phyloP scores from a whole-genome alignment of 2,113 vertebrate species.

The Oncorhynchus clarkii region DNA sequence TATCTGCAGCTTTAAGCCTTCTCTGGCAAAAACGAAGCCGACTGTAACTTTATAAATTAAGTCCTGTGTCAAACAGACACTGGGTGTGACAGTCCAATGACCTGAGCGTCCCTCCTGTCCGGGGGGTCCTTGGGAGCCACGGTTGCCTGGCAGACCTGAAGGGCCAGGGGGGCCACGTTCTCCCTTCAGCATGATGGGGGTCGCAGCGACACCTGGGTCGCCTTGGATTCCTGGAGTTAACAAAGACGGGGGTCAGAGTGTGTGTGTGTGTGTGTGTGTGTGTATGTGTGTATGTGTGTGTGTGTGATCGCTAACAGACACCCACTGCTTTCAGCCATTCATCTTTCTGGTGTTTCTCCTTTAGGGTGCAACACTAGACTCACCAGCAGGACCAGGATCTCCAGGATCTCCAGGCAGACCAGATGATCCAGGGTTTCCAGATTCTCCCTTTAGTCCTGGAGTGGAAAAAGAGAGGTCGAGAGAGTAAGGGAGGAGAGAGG shows the following conservation, averaged over 20 bases:
- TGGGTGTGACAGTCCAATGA: conserved; percentile 39
- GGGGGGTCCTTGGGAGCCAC: conserved; percentile 76
- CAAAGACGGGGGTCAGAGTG: conserved; percentile 30
- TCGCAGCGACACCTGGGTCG: conserved; percentile 57
- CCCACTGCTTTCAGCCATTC: not conserved
- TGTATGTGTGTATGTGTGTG: too few relatives aligned
- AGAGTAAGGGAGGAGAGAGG: not conserved
- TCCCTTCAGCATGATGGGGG: conserved; percentile 80
- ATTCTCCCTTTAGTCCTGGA: conserved; percentile 71
- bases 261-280: too few relatives aligned
- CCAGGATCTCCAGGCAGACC: conserved; percentile 63
- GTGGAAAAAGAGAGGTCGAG: not conserved
- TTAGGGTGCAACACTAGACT: not conserved
- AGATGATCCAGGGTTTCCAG: conserved; percentile 54
- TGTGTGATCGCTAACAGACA: too few relatives aligned
- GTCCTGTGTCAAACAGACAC: too few relatives aligned
- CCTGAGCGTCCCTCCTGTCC: conserved; percentile 83
- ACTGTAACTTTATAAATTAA: too few relatives aligned
- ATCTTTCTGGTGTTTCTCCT: not conserved
- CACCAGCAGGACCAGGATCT: conserved; percentile 37
- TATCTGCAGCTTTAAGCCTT: too few relatives aligned
- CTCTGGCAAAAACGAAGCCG: too few relatives aligned
- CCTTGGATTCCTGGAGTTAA: conserved; percentile 76
- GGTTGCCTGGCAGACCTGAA: conserved; percentile 76
- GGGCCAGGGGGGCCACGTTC: conserved; percentile 79